Evolutionary conservation across 2,888 invertebrate genomes (phyloP), one percentile per base, ranked within the genome.

Genomic region (Pollenia labialis): DNA sequence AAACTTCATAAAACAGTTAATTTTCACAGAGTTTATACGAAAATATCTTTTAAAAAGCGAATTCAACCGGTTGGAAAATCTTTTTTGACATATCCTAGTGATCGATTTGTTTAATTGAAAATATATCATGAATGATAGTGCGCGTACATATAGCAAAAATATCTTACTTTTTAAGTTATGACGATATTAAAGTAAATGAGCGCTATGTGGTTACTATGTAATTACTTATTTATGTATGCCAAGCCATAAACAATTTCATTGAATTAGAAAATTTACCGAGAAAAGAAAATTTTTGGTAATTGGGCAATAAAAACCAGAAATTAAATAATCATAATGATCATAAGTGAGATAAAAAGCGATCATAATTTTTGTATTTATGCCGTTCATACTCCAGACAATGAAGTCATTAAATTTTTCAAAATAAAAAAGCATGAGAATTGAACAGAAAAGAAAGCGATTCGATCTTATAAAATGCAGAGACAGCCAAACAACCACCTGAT

Each of bases 251-350:
- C 64, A 60, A 66, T 81, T 85, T 72, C 81, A 76, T 52, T 58
- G 77, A 68, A 82, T 74, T 85, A 32, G 89, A 88, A 87, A 62
- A 86, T 88, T 91, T 91, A 91, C 91, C 87, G 89, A 88, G 90
- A 92, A 92, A 90, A 60, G 62, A 64, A 81, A 91, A 91, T 91
- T 91, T 91, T 89, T 89, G 91, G 91, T 92, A 91, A 92, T 92
- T 91, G 90, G 90, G 92, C 90, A 91, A 91, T 92, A 91, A 92
- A 92, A 92, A 90, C 16, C 8, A 23, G 0, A 54, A 54, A 32
- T 6, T 32, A 32, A 32, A 56, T 32, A 54, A 32, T 71, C 71
- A 32, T 91, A 91, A 50, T 48, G 64, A 75, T 56, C 66, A 79
- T 62, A 64, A 80, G 76, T 72, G 58, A 44, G 44, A 72, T 76